phyloP scores from a whole-genome alignment of 2,113 vertebrate species.

The Dolichallabes microphthalmus region DNA sequence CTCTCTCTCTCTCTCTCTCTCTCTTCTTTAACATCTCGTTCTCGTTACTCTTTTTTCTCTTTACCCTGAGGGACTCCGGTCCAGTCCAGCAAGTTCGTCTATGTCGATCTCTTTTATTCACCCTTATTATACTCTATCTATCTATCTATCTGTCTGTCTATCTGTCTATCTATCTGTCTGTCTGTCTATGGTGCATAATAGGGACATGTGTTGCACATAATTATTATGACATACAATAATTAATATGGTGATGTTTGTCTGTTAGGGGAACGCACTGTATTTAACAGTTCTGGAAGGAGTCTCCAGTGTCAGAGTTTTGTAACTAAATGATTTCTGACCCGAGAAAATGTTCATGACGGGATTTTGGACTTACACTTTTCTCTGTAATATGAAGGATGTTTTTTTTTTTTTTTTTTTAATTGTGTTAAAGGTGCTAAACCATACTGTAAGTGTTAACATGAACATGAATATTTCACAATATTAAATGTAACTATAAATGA shows the following conservation, averaged over 20 bases:
- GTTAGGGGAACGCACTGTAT: background rate
- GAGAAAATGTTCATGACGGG: background rate
- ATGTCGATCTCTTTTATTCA: constrained; percentile 5
- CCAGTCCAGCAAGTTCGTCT: background rate
- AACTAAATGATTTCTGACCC: background rate
- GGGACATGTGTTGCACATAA: background rate
- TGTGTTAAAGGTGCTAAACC: background rate
- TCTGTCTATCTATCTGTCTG: constrained; percentile 18
- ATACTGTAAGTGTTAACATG: background rate
- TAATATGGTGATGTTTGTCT: background rate
- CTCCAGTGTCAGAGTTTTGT: background rate
- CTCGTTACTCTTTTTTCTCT: constrained; percentile 11
- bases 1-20: background rate
- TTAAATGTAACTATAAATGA: background rate
- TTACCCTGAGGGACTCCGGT: constrained; percentile 25
- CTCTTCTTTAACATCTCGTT: constrained; percentile 47
- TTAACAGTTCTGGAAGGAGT: background rate
- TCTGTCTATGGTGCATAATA: background rate
- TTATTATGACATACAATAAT: background rate
- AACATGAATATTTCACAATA: background rate
- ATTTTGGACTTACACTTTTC: background rate
- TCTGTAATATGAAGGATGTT: background rate
- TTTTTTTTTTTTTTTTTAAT: background rate
- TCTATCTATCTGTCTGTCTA: constrained; percentile 11
- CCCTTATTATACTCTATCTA: constrained; percentile 3